These are phyloP conservation scores for Sinotaia quadrata DNA, from an alignment of 2,888 invertebrate species.

Conservation along the genomic window DNA sequence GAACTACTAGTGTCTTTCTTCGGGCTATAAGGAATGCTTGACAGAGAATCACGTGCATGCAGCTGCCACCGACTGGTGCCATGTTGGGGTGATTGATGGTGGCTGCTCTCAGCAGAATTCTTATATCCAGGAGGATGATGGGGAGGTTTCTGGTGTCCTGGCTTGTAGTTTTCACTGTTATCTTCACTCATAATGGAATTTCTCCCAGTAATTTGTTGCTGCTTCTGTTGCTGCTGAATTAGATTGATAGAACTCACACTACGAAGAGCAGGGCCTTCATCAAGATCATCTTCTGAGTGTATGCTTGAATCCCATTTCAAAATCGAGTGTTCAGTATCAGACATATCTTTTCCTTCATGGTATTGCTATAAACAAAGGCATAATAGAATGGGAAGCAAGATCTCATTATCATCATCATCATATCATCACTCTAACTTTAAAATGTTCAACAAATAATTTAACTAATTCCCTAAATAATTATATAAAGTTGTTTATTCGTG, in stretches of 20 bases:
- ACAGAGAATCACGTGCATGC: no score
- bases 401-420: no score
- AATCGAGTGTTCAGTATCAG: conserved; percentile 9
- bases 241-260: conserved; percentile 40
- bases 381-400: no score
- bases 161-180: conserved; percentile 16
- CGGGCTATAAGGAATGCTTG: no score
- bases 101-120: background rate
- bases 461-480: no score
- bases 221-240: conserved; percentile 9
- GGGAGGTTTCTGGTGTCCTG: conserved; percentile 43
- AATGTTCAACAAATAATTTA: no score
- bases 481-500: no score
- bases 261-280: conserved; percentile 43
- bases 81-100: background rate
- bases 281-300: conserved; percentile 53
- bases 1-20: no score
- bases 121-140: conserved; percentile 34
- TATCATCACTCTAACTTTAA: no score
- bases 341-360: conserved; percentile 10
- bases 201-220: conserved; percentile 4
- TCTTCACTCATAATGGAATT: conserved; percentile 27
- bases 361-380: background rate
- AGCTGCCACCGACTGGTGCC: no score
- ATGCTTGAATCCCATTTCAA: conserved; percentile 35